Evolutionary conservation across 2,888 invertebrate species (phyloP).

Genomic region (Caenorhabditis sinica): DNA sequence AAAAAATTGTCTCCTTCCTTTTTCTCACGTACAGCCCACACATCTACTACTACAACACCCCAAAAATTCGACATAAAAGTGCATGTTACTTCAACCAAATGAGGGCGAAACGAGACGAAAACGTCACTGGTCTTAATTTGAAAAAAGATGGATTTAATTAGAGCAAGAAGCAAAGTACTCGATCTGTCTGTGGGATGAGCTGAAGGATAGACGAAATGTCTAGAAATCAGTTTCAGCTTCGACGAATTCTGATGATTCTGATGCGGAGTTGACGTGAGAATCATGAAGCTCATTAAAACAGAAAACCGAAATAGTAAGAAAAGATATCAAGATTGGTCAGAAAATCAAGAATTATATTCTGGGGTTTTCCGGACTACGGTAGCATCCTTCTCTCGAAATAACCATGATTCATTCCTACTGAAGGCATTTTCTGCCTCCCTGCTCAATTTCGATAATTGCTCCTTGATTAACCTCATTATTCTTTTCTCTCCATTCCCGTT

Average conservation of each 20-base stretch:
- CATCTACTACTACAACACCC: background rate
- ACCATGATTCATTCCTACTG: too few relatives aligned
- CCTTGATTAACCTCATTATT: slow-evolving; percentile 22
- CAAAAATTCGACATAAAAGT: slow-evolving; percentile 13
- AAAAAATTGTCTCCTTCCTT: background rate
- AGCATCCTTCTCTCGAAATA: too few relatives aligned
- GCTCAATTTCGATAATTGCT: slow-evolving; percentile 7
- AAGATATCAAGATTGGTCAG: too few relatives aligned
- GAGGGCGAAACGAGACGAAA: background rate
- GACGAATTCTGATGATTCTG: too few relatives aligned
- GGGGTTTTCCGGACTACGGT: too few relatives aligned
- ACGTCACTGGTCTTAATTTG: background rate
- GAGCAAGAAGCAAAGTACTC: background rate
- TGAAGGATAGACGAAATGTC: too few relatives aligned
- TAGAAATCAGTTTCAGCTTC: background rate
- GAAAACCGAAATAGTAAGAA: background rate
- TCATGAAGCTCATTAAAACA: background rate
- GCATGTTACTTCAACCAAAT: slow-evolving; percentile 10
- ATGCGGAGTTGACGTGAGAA: too few relatives aligned
- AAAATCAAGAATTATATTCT: too few relatives aligned
- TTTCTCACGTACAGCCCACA: slow-evolving; percentile 23
- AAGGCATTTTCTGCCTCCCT: background rate
- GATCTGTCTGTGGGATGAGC: slow-evolving; percentile 1
- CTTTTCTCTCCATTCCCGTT: background rate
- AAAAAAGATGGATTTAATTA: slow-evolving; percentile 4